Conservation (phyloP, 2,113 vertebrate species). For the Terrapene triunguis region DNA sequence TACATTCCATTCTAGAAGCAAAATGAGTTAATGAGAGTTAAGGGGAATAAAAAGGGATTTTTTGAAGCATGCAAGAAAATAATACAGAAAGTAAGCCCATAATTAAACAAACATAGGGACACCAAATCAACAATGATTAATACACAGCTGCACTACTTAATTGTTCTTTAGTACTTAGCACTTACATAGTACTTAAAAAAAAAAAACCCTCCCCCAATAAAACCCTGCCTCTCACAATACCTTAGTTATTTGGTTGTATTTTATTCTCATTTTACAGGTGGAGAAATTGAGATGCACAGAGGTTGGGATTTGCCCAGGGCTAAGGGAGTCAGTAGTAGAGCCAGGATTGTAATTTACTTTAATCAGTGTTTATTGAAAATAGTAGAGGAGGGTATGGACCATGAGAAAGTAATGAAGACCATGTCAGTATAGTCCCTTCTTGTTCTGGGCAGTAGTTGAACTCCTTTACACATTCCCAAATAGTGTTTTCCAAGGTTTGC, state of each 20-base stretch:
- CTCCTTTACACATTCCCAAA: too few relatives aligned
- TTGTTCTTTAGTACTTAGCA: neutral
- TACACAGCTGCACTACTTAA: neutral
- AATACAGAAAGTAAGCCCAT: neutral
- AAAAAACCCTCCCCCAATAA: too few relatives aligned
- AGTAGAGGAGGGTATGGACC: neutral
- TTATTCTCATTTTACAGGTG: neutral
- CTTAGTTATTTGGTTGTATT: accelerated
- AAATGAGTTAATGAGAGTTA: constrained; percentile 39
- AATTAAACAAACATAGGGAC: neutral
- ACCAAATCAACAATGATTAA: accelerated
- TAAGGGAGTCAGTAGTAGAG: accelerated
- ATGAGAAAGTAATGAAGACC: neutral
- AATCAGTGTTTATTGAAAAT: neutral
- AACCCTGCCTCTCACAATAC: neutral
- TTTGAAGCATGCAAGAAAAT: constrained; percentile 5
- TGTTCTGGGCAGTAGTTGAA: too few relatives aligned
- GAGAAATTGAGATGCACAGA: neutral
- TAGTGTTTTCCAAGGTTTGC: too few relatives aligned
- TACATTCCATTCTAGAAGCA: constrained; percentile 42
- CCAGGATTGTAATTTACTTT: neutral
- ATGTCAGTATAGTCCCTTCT: neutral
- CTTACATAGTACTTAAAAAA: accelerated
- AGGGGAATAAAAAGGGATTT: constrained; percentile 16
- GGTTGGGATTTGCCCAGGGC: neutral